Conservation (phyloP, 2,797 vertebrate species). For the Anguilla megastoma region DNA sequence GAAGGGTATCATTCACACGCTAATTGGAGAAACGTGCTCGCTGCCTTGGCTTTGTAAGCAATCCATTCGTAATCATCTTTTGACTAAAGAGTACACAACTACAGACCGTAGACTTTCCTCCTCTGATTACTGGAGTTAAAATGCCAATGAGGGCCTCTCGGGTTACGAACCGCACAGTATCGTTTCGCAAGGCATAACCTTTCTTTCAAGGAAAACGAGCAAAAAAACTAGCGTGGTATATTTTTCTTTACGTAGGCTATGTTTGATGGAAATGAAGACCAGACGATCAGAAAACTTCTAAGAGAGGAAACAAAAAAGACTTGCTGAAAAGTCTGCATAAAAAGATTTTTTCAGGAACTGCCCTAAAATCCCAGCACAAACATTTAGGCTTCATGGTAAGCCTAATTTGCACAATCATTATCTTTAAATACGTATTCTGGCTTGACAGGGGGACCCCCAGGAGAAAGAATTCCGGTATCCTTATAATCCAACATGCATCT, state of each 20-base stretch:
- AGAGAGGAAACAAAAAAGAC: neutral
- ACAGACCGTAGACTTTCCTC: conserved; percentile 26
- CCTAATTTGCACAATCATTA: neutral
- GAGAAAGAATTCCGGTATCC: neutral
- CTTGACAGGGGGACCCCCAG: neutral
- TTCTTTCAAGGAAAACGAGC: conserved; percentile 33
- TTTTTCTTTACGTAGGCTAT: conserved; percentile 44
- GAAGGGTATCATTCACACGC: conserved; percentile 39
- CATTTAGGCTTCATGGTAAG: conserved; percentile 18
- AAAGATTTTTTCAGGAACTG: neutral
- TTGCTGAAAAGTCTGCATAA: neutral
- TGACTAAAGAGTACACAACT: conserved; percentile 22
- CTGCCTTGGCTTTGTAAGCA: conserved; percentile 33
- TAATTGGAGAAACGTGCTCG: conserved; percentile 33
- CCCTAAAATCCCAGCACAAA: neutral
- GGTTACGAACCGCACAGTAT: neutral
- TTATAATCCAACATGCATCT: neutral
- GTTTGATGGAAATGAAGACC: conserved; percentile 51
- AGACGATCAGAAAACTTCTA: conserved; percentile 41
- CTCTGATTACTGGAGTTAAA: conserved; percentile 34
- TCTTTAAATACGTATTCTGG: conserved; percentile 14
- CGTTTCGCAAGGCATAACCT: conserved; percentile 13
- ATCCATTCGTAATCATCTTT: conserved; percentile 32
- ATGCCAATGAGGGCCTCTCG: neutral
- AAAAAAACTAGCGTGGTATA: conserved; percentile 30